These are phyloP conservation scores for Empis livida DNA, from an alignment of 2,888 invertebrate genomes.

Conservation along the genomic window DNA sequence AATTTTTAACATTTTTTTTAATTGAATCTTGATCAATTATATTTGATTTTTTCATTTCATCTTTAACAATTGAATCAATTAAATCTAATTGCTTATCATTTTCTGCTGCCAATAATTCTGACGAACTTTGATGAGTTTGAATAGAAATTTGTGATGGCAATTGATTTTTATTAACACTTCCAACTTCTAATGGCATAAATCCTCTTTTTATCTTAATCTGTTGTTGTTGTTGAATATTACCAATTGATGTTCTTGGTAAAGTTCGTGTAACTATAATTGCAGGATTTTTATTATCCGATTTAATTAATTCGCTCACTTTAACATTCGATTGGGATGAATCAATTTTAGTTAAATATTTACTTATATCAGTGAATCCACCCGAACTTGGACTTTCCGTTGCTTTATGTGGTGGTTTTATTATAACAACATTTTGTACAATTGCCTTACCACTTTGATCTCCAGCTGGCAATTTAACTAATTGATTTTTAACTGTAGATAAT, in stretches of 20 bases:
- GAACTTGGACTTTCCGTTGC: background rate
- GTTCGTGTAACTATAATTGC: background rate
- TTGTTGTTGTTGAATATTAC: conserved; percentile 12
- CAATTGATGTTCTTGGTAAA: background rate
- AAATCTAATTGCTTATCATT: conserved; percentile 34
- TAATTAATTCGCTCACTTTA: background rate
- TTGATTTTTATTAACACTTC: conserved; percentile 27
- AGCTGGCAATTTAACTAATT: background rate
- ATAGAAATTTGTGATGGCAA: conserved; percentile 33
- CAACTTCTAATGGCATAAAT: conserved; percentile 31
- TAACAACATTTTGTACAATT: background rate
- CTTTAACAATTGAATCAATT: conserved; percentile 33
- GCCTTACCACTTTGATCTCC: background rate
- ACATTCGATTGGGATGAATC: background rate
- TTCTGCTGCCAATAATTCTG: conserved; percentile 28
- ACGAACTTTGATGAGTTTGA: conserved; percentile 30
- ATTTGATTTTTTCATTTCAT: conserved; percentile 24
- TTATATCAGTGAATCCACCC: background rate
- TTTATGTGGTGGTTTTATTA: background rate
- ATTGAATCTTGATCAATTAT: conserved; percentile 19
- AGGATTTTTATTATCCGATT: background rate
- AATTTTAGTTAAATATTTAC: background rate
- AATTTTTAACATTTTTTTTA: conserved; percentile 24
- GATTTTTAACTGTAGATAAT: background rate
- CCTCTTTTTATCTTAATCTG: conserved; percentile 22